A percentile compares a stretch with the other conserved stretches of the same genome.
Conservation (phyloP, 2,888 invertebrate species). For the Folsomia manolachei region DNA sequence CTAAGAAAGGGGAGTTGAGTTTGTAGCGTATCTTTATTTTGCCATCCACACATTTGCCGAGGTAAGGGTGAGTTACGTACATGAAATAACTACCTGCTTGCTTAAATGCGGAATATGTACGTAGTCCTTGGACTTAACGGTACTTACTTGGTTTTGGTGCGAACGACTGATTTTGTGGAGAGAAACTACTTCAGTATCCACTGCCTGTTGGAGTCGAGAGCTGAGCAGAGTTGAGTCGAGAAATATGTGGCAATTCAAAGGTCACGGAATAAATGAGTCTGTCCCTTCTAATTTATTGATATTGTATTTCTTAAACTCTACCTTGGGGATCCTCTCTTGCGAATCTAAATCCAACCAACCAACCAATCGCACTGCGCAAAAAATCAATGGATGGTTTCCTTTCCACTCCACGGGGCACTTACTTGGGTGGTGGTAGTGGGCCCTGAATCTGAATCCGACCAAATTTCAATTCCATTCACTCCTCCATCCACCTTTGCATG, state of each 20-base stretch:
- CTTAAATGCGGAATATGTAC: background rate
- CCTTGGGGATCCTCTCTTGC: constrained; percentile 3
- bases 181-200: too few species aligned
- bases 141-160: background rate
- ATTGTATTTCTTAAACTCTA: constrained; percentile 21
- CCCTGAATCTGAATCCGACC: too few species aligned
- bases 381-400: background rate
- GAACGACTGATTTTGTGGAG: background rate
- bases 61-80: background rate
- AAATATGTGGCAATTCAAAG: constrained; percentile 11
- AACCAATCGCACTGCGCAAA: constrained; percentile 13
- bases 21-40: too few species aligned
- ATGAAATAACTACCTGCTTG: background rate
- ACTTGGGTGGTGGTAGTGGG: background rate
- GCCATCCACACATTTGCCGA: background rate
- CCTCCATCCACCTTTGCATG: too few species aligned
- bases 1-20: too few species aligned
- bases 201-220: background rate
- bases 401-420: background rate
- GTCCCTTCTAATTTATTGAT: constrained; percentile 18
- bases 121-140: too few species aligned
- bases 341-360: background rate
- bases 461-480: too few species aligned
- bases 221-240: background rate
- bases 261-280: constrained; percentile 20